A percentile compares a stretch with the other conserved stretches of the same genome.
Evolutionary conservation across 2,888 invertebrate species (phyloP).

Genomic region (Ochropacha duplaris): DNA sequence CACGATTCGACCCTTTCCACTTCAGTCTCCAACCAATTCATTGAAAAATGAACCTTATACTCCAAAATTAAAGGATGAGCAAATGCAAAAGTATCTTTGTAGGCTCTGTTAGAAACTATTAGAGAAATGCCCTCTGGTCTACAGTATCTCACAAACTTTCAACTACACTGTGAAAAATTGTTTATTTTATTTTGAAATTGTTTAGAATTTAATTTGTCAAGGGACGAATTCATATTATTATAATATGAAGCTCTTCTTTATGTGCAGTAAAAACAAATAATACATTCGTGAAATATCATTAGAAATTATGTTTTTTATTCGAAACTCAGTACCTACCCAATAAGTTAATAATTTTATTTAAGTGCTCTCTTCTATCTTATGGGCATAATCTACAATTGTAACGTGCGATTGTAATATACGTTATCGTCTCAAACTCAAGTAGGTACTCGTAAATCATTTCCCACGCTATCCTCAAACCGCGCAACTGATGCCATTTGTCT

Average conservation of each 20-base stretch:
- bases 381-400: neutral
- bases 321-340: too few relatives aligned
- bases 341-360: neutral
- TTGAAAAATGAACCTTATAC: constrained; percentile 27
- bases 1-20: constrained; percentile 67
- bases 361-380: neutral
- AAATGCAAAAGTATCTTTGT: constrained; percentile 31
- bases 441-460: constrained; percentile 69
- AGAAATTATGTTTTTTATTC: too few relatives aligned
- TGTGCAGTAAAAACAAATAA: too few relatives aligned
- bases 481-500: constrained; percentile 43
- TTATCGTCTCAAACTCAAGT: constrained; percentile 38
- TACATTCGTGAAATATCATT: too few relatives aligned
- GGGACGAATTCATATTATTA: neutral
- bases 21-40: constrained; percentile 15
- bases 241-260: too few relatives aligned
- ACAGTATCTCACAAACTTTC: constrained; percentile 63
- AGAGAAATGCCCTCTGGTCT: constrained; percentile 62
- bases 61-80: constrained; percentile 20
- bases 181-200: constrained; percentile 16
- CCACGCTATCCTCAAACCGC: constrained; percentile 54
- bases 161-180: constrained; percentile 60
- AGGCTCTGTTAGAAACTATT: constrained; percentile 64
- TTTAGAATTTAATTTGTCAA: too few relatives aligned
- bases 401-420: constrained; percentile 8